A percentile compares a stretch with the other conserved stretches of the same genome.
Conservation (phyloP, 2,888 invertebrate genomes). For the Dryomyza anilis region DNA sequence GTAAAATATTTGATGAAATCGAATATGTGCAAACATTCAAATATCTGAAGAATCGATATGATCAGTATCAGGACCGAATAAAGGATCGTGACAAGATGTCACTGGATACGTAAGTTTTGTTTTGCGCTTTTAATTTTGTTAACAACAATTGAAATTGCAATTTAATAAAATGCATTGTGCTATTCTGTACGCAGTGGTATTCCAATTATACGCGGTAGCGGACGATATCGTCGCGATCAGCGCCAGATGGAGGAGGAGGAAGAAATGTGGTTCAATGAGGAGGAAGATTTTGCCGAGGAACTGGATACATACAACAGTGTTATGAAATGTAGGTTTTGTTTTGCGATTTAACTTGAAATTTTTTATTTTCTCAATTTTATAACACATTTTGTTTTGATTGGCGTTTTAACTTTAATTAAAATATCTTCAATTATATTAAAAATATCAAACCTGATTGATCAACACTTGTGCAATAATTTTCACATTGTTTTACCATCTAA, state of each 20-base stretch:
- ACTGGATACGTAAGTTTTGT: slow-evolving; percentile 68
- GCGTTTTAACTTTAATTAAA: too few species aligned
- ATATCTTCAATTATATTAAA: too few species aligned
- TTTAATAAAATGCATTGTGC: neutral
- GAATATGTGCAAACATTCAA: slow-evolving; percentile 99
- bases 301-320: slow-evolving; percentile 60
- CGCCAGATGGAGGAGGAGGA: slow-evolving; percentile 96
- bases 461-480: too few species aligned
- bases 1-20: slow-evolving; percentile 90
- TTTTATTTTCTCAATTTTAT: too few species aligned
- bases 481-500: too few species aligned
- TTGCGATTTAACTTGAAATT: too few species aligned
- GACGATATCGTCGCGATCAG: slow-evolving; percentile 87
- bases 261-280: slow-evolving; percentile 99
- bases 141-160: neutral
- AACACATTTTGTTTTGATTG: too few species aligned
- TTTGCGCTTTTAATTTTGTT: neutral
- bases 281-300: slow-evolving; percentile 89
- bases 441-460: too few species aligned
- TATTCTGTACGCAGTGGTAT: slow-evolving; percentile 43
- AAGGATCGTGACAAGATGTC: slow-evolving; percentile 81
- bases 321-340: slow-evolving; percentile 59
- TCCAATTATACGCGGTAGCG: slow-evolving; percentile 73
- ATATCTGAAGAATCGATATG: slow-evolving; percentile 83
- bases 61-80: slow-evolving; percentile 88